Base-by-base conservation (phyloP, 2,888 invertebrate species). In the Agonopterix heracliana region DNA sequence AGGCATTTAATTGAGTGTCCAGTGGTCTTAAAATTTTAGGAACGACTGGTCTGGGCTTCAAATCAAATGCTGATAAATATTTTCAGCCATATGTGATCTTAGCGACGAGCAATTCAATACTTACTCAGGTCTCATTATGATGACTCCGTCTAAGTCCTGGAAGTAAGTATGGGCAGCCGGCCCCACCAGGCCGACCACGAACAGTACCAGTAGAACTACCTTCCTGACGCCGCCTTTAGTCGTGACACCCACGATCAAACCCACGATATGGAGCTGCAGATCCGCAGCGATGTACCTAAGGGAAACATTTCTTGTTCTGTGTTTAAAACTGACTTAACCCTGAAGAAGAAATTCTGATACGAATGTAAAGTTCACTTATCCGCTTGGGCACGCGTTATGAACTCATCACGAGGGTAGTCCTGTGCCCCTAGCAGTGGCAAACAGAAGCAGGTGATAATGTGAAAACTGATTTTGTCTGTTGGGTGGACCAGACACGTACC, bases 221-320 rank as follows among this genome's bases (percentile, higher is more conserved):
- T 54, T 62, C 44, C 60, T 56, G 41, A 45, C 47, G 5, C 41
- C 48, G 2, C 41, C 34, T 5, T 47, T 50, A 3, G 47, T 53
- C 44, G 61, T 12, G 13, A 64, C 34, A 35, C 59, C 59, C 9
- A 66, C 34, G 0, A 57, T n/a, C 34, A 70, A 34, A 0, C 71
- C 69, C 1, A 70, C 3, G 7, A 61, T 54, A 54, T 60, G 66
- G 11, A 75, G 53, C 46, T 77, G 74, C 60, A 71, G 68, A 51
- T 77, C 77, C 2, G 66, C 61, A 2, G 69, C 72, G 9, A 74
- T 44, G 26, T 71, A 73, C 75, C 76, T 75, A 63, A 34, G 11
- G 34, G 34, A 46, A 44, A 11, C 5, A 0, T 36, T 41, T 5
- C 1, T 13, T 36, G 2, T 17, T 13, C 14, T 10, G 36, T 38